These are phyloP conservation scores for Bursaphelenchus okinawaensis DNA, from an alignment of 2,888 invertebrate genomes.

Conservation along the genomic window DNA sequence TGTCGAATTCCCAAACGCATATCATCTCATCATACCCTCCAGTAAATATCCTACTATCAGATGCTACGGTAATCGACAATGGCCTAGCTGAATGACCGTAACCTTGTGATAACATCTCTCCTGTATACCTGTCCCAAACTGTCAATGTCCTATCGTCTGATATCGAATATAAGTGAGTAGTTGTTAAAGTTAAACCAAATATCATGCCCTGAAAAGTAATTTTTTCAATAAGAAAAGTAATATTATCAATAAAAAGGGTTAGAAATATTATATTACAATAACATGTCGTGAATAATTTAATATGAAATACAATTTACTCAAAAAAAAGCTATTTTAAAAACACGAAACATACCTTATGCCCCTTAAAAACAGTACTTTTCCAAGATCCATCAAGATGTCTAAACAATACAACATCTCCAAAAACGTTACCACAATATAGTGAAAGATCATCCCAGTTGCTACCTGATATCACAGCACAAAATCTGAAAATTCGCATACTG, in stretches of 20 bases:
- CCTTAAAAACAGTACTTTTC: not conserved
- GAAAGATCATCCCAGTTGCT: not conserved
- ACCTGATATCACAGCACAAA: constrained; percentile 1
- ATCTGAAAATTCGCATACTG: not conserved
- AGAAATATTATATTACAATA: not conserved
- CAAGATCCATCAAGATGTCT: not conserved
- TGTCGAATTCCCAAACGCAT: constrained; percentile 14
- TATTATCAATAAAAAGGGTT: not conserved
- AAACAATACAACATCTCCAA: constrained; percentile 4
- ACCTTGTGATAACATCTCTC: not conserved
- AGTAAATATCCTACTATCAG: constrained; percentile 6
- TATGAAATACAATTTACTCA: not conserved
- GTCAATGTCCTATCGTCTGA: constrained; percentile 11
- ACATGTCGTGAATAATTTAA: not conserved
- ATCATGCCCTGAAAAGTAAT: constrained; percentile 13
- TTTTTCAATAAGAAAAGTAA: not conserved
- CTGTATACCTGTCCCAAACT: not conserved
- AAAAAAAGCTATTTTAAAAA: not conserved
- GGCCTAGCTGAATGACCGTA: constrained; percentile 16
- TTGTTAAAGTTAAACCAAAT: constrained; percentile 4
- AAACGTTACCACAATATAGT: not conserved
- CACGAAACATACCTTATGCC: not conserved
- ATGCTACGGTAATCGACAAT: constrained; percentile 7
- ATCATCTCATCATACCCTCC: constrained; percentile 15
- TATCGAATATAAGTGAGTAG: constrained; percentile 11